phyloP scores from a whole-genome alignment of 2,888 invertebrate genomes.

The Itoplectis maculator region DNA sequence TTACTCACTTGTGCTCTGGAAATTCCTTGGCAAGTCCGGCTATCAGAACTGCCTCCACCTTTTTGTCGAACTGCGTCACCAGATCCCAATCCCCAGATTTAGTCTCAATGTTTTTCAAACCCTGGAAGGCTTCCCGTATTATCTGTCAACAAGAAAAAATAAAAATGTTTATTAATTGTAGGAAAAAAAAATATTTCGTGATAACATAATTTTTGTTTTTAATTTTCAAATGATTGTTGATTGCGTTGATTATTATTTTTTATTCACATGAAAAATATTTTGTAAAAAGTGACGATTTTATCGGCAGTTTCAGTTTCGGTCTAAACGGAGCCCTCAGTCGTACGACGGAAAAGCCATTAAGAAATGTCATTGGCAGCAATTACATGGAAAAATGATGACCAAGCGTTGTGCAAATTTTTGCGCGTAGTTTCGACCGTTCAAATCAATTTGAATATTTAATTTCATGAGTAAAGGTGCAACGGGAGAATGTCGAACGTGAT shows the following conservation, averaged over 20 bases:
- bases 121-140: conserved; percentile 77
- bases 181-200: conserved; percentile 1
- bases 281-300: background rate
- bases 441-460: background rate
- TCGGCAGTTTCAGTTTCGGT: background rate
- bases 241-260: background rate
- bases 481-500: conserved; percentile 1
- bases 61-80: conserved; percentile 92
- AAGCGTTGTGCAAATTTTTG: conserved; percentile 2
- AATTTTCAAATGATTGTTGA: background rate
- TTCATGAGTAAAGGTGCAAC: background rate
- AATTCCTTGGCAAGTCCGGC: conserved; percentile 86
- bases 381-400: background rate
- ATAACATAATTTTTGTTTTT: no score
- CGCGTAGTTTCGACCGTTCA: background rate
- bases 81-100: conserved; percentile 90
- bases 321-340: background rate
- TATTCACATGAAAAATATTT: background rate
- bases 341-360: background rate
- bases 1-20: conserved; percentile 87
- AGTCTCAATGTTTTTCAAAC: conserved; percentile 84
- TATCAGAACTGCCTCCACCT: conserved; percentile 91
- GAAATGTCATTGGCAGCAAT: background rate
- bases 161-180: conserved; percentile 7
- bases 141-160: conserved; percentile 70